A percentile compares a stretch with the other conserved stretches of the same genome.
Conservation (phyloP, 2,888 invertebrate genomes). For the Drosophila formosana region DNA sequence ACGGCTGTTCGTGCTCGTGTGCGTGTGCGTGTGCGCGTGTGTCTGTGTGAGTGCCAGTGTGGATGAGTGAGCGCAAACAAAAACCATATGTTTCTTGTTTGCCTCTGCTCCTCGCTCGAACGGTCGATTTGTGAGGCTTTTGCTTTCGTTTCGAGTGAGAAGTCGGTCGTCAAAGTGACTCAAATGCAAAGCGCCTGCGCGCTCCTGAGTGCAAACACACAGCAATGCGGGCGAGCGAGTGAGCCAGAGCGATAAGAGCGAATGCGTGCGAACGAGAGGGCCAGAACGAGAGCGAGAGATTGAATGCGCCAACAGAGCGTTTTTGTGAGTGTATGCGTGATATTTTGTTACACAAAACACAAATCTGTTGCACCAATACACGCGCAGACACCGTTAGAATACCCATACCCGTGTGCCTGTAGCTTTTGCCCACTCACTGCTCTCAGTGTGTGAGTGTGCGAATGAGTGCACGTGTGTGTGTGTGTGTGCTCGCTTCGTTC, state of each 20-base stretch:
- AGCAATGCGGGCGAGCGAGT: slow-evolving; percentile 10
- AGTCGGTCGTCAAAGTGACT: slow-evolving; percentile 38
- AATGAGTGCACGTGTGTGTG: slow-evolving; percentile 12
- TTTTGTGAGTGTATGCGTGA: slow-evolving; percentile 55
- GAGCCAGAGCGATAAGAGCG: slow-evolving; percentile 11
- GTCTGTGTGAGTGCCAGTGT: slow-evolving; percentile 24
- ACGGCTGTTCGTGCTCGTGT: slow-evolving; percentile 39
- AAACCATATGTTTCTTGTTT: slow-evolving; percentile 78
- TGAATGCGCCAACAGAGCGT: not conserved
- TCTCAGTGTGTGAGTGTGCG: slow-evolving; percentile 6
- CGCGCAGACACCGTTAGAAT: slow-evolving; percentile 63
- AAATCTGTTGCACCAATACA: slow-evolving; percentile 68
- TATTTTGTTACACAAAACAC: slow-evolving; percentile 78
- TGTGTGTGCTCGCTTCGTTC: slow-evolving; percentile 24
- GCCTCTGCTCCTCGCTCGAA: slow-evolving; percentile 30
- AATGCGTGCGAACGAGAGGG: slow-evolving; percentile 16
- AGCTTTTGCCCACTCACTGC: slow-evolving; percentile 51
- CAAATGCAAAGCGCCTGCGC: slow-evolving; percentile 69
- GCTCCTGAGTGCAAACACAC: slow-evolving; percentile 44
- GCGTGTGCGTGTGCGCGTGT: slow-evolving; percentile 28
- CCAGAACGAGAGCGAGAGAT: slow-evolving; percentile 2
- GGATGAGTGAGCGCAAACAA: slow-evolving; percentile 65
- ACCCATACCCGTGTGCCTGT: slow-evolving; percentile 34
- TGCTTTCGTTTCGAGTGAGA: slow-evolving; percentile 76
- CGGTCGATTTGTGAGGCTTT: slow-evolving; percentile 54